phyloP scores from a whole-genome alignment of 2,113 vertebrate genomes.

The Prietella phreatophila region DNA sequence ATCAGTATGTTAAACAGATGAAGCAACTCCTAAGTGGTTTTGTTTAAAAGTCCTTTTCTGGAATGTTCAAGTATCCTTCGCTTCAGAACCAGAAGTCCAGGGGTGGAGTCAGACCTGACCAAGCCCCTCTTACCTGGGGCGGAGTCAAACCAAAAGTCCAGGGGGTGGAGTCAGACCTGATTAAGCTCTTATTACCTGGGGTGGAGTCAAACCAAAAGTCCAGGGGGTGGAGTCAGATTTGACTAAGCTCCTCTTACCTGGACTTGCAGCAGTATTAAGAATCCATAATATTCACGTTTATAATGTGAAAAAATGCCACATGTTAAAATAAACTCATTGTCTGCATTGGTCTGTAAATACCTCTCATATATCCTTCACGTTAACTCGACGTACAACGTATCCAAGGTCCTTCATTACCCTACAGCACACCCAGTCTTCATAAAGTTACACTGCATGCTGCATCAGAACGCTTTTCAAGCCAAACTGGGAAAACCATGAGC shows the following conservation, averaged over 20 bases:
- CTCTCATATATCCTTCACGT: neutral
- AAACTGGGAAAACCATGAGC: neutral
- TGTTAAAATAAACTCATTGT: neutral
- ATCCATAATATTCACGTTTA: neutral
- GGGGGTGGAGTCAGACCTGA: too few relatives aligned
- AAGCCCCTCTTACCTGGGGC: too few relatives aligned
- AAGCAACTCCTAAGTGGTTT: too few relatives aligned
- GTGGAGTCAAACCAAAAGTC: too few relatives aligned
- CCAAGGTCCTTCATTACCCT: neutral
- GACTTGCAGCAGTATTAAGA: neutral
- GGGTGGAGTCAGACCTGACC: too few relatives aligned
- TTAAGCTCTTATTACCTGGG: too few relatives aligned
- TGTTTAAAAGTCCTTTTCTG: too few relatives aligned
- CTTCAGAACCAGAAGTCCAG: neutral
- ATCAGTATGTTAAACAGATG: too few relatives aligned
- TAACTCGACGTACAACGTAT: neutral
- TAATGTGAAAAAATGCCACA: neutral
- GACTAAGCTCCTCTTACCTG: too few relatives aligned
- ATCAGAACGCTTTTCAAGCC: neutral
- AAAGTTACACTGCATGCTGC: neutral
- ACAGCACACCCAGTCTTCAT: neutral
- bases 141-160: too few relatives aligned
- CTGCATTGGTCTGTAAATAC: neutral
- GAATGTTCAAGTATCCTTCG: neutral
- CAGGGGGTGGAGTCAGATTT: too few relatives aligned